Conservation (phyloP, 2,797 vertebrate species). For the Brachyrhaphis roseni region DNA sequence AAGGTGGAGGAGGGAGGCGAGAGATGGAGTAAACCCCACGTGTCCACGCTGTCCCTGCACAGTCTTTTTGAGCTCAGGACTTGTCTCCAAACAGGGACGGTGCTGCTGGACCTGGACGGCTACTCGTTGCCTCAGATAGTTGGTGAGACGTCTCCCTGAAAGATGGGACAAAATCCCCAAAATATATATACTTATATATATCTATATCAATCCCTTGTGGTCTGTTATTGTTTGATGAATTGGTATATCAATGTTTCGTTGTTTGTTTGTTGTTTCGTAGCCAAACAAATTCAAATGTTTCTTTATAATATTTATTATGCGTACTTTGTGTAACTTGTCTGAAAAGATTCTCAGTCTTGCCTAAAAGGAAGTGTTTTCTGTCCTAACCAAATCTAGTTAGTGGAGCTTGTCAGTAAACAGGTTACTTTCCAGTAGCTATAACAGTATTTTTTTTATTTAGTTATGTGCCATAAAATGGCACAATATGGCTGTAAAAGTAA, state of each 20-base stretch:
- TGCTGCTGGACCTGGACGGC: slow-evolving; percentile 91
- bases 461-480: neutral
- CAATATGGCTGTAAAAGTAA: neutral
- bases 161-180: neutral
- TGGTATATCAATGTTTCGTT: neutral
- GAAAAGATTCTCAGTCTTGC: neutral
- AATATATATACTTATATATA: too few species aligned
- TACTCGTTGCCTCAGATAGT: slow-evolving; percentile 95
- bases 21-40: slow-evolving; percentile 97
- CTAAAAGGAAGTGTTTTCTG: neutral
- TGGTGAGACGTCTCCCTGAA: slow-evolving; percentile 72
- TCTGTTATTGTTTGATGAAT: neutral
- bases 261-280: neutral
- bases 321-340: neutral
- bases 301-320: neutral
- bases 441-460: neutral
- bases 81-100: slow-evolving; percentile 92
- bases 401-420: neutral
- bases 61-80: slow-evolving; percentile 96
- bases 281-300: neutral
- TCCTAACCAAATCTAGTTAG: neutral
- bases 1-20: slow-evolving; percentile 97
- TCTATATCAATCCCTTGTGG: neutral
- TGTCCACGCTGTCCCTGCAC: slow-evolving; percentile 94
- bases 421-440: neutral